Base-by-base conservation (phyloP, 2,113 vertebrate species). In the Bufo bufo region DNA sequence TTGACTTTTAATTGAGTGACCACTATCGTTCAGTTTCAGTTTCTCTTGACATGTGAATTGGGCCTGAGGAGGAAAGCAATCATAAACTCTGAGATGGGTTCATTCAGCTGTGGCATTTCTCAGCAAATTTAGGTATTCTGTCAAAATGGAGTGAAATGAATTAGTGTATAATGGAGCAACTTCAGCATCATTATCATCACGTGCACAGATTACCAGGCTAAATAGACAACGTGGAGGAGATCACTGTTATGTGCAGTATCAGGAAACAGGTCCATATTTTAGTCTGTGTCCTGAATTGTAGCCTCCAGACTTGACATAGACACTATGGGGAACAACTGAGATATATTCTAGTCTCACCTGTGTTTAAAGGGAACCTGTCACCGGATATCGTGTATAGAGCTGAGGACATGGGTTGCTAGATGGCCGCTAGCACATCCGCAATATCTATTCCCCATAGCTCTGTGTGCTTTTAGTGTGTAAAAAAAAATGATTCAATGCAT, bases 101-200 rank as follows among this genome's bases (percentile, higher is more conserved):
- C 88, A 80, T 88, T 92, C 91, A 85, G 90, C 33, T 85, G 91
- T 88, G 90, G 85, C 90, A 43, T 82, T 91, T 89, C 91, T 90
- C 90, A 90, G 84, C 86, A 87, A 91, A 90, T 90, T 93, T 91
- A 90, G 91, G 90, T 91, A 90, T 90, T 77, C 90, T 90, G 90
- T 93, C 93, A 91, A 91, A 93, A 91, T 0, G 3, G 90, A 94
- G 88, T 63, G 89, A 90, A 90, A 91, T 90, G 89, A 90, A 92
- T 90, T 91, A 87, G 89, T 86, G 84, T 90, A 85, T n/a, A n/a
- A 85, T 88, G 63, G 59, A 89, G 90, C 78, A 90, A 88, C 87
- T 91, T 80, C 69, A 88, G 86, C 72, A n/a, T n/a, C n/a, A n/a
- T n/a, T n/a, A 85, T 87, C 90, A 90, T 90, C 65, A 50, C 86